Evolutionary conservation across 2,888 invertebrate genomes (phyloP).

Genomic region (Tetramorium bicarinatum): DNA sequence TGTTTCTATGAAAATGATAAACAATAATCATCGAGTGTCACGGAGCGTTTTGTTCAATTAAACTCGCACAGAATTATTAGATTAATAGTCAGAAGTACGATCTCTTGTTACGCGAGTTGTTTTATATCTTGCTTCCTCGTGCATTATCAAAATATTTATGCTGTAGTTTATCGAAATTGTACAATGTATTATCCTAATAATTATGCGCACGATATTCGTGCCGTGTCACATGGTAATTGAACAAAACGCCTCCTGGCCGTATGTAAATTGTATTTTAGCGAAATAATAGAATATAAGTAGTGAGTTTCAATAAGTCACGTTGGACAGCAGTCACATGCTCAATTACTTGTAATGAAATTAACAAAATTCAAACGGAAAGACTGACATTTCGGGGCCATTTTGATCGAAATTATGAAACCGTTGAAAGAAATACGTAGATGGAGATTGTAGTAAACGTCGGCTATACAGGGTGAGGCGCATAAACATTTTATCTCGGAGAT

Average conservation of each 20-base stretch:
- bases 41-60: slow-evolving; percentile 64
- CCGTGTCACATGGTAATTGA: slow-evolving; percentile 40
- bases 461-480: slow-evolving; percentile 45
- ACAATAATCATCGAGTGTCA: slow-evolving; percentile 52
- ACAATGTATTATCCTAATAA: neutral
- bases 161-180: slow-evolving; percentile 47
- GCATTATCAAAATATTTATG: slow-evolving; percentile 6
- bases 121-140: neutral
- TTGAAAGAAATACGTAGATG: slow-evolving; percentile 59
- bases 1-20: slow-evolving; percentile 45
- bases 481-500: neutral
- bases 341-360: slow-evolving; percentile 78
- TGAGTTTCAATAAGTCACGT: slow-evolving; percentile 59
- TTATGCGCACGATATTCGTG: neutral
- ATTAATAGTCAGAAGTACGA: slow-evolving; percentile 6
- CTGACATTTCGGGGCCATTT: slow-evolving; percentile 85
- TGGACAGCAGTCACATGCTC: slow-evolving; percentile 72
- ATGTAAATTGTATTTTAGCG: slow-evolving; percentile 56
- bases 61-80: slow-evolving; percentile 13
- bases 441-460: slow-evolving; percentile 35
- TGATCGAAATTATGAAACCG: slow-evolving; percentile 73
- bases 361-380: slow-evolving; percentile 80
- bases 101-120: slow-evolving; percentile 16
- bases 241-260: slow-evolving; percentile 61
- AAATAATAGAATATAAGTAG: slow-evolving; percentile 59